Evolutionary conservation across 1,140 invertebrate species (phyloP), one percentile per base, ranked within the genome.

Genomic region (Agrypnia vestita): DNA sequence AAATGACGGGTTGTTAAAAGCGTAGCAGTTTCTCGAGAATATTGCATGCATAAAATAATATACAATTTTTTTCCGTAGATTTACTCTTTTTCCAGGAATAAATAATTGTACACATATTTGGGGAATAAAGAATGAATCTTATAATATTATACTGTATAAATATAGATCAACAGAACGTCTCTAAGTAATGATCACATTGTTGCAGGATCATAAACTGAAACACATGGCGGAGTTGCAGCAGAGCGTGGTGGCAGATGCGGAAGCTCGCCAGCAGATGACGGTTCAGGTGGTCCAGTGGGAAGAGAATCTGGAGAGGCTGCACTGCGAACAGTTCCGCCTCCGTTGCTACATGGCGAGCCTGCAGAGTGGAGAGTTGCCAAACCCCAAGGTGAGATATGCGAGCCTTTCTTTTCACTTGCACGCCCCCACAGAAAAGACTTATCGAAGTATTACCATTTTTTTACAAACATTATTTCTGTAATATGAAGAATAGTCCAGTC

Each of bases 191-290:
- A 35, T 3, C 6, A 3, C 6, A n/a, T 61, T 81, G 85, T 89
- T 82, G 15, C 89, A 99, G 97, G 97, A 98, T 90, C 95, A 97
- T 84, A 98, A 98, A 88, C 90, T 98, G 89, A 97, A 97, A 88
- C 97, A 99, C 86, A 99, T 99, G 97, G 97, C 97, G 7, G 97
- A 99, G 88, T 91, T 98, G 83, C 97, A 99, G 87, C 94, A 98
- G 89, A 96, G 96, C 1, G 97, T 98, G 17, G 96, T 98, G 25
- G 95, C 95, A 15, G 97, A 99, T 87, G 92, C 94, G 25, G 96
- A 98, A 84, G 96, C 95, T 71, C 94, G 96, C 80, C 94, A 96
- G 84, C 96, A 98, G 87, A 95, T 99, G 69, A 94, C 94, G 80
- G 94, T 94, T 85, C 97, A 99, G 90, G 98, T 99, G 86, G 90